phyloP scores from a whole-genome alignment of 1,140 invertebrate genomes.

The Drosophila kurseongensis region DNA sequence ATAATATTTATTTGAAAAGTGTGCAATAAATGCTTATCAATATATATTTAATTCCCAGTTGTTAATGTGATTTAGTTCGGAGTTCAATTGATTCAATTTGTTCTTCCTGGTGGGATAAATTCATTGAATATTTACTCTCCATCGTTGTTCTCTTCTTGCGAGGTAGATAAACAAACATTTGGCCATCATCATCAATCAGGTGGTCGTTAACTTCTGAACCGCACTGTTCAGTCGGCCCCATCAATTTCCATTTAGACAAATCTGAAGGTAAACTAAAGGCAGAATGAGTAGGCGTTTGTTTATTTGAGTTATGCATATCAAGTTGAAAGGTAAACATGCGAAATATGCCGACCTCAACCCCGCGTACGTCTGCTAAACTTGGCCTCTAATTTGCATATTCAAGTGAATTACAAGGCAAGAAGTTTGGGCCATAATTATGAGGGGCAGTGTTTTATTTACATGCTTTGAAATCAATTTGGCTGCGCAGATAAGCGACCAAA shows the following conservation, averaged over 20 bases:
- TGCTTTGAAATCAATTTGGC: slow-evolving; percentile 69
- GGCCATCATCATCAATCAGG: slow-evolving; percentile 41
- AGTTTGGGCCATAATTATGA: slow-evolving; percentile 34
- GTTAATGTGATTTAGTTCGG: background rate
- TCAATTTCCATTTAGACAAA: slow-evolving; percentile 49
- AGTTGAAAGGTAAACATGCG: slow-evolving; percentile 69
- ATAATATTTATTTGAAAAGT: no score
- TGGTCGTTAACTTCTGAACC: slow-evolving; percentile 16
- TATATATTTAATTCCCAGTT: no score
- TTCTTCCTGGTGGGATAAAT: slow-evolving; percentile 1
- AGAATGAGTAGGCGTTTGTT: slow-evolving; percentile 42
- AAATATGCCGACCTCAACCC: slow-evolving; percentile 36
- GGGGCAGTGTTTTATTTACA: slow-evolving; percentile 40
- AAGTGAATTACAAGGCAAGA: slow-evolving; percentile 27
- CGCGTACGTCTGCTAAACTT: slow-evolving; percentile 13
- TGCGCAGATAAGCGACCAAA: slow-evolving; percentile 57
- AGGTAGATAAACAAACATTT: slow-evolving; percentile 32
- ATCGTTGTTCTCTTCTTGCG: background rate
- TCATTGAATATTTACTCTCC: slow-evolving; percentile 1
- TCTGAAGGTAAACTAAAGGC: slow-evolving; percentile 9
- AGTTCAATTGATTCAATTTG: no score
- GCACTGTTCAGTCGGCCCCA: slow-evolving; percentile 6
- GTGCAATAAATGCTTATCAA: no score
- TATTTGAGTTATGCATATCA: slow-evolving; percentile 76
- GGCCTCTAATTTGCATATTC: slow-evolving; percentile 52